A percentile compares a stretch with the other conserved stretches of the same genome.
Conservation (phyloP, 2,888 invertebrate species). For the Dasypolia templi region DNA sequence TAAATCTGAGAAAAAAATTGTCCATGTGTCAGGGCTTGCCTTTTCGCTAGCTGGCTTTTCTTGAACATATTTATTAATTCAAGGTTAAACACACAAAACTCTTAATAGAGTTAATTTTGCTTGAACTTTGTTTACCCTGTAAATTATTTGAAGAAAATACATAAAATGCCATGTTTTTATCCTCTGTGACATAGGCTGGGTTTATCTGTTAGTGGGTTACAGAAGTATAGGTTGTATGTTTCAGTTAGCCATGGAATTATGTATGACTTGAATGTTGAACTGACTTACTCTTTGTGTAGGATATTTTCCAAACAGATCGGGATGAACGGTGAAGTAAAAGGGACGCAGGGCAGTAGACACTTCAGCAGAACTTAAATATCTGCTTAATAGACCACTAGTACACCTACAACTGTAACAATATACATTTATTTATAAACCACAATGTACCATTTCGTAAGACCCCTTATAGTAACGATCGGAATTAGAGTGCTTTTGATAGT, state of each 20-base stretch:
- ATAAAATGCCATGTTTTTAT: background rate
- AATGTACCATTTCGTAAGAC: background rate
- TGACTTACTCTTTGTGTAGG: constrained; percentile 95
- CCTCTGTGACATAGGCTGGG: too few relatives aligned
- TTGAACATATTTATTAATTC: too few relatives aligned
- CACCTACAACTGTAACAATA: constrained; percentile 71
- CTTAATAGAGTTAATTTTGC: too few relatives aligned
- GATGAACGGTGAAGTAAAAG: constrained; percentile 98
- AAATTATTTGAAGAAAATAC: too few relatives aligned
- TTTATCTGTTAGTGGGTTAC: background rate
- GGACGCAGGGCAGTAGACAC: constrained; percentile 97
- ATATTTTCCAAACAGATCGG: constrained; percentile 97
- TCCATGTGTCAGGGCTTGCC: too few relatives aligned
- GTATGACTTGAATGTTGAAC: background rate
- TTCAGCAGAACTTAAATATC: constrained; percentile 93
- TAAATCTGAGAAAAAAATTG: too few relatives aligned
- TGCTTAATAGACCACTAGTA: constrained; percentile 75
- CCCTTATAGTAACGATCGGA: background rate
- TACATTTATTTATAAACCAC: background rate
- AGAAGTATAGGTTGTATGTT: background rate
- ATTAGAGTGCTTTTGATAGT: background rate
- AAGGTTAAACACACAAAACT: too few relatives aligned
- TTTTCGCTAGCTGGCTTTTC: too few relatives aligned
- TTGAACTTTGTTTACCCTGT: too few relatives aligned
- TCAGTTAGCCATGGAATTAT: background rate